A percentile compares a stretch with the other conserved stretches of the same genome.
Evolutionary conservation across 2,888 invertebrate species (phyloP).

Genomic region (Rhingia rostrata): DNA sequence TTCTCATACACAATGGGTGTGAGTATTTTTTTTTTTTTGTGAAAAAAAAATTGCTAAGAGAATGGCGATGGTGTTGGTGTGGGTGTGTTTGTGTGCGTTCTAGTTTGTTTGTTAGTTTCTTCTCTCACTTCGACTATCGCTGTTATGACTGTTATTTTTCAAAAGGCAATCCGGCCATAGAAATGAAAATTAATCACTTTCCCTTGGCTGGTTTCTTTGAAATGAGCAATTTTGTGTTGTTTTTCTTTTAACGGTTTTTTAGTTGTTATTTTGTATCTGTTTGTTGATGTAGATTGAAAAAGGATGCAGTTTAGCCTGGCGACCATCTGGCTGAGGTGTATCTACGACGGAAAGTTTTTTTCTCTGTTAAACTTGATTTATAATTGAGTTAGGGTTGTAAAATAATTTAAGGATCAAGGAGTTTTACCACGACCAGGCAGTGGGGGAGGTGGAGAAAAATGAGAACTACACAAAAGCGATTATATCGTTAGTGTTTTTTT

Average conservation of each 20-base stretch:
- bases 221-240: conserved; percentile 42
- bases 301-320: conserved; percentile 51
- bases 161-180: conserved; percentile 56
- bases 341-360: conserved; percentile 57
- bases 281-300: conserved; percentile 16
- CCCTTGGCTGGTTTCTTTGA: conserved; percentile 65
- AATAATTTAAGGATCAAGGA: conserved; percentile 21
- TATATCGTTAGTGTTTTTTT: neutral
- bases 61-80: conserved; percentile 14
- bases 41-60: conserved; percentile 17
- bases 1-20: neutral
- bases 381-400: conserved; percentile 37
- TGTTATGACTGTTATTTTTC: conserved; percentile 57
- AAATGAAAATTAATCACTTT: conserved; percentile 72
- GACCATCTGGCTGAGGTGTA: conserved; percentile 37
- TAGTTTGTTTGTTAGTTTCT: conserved; percentile 2
- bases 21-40: conserved; percentile 15
- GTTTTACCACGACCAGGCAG: conserved; percentile 1
- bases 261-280: neutral
- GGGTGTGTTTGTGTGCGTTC: conserved; percentile 20
- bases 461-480: neutral
- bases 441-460: neutral
- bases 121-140: conserved; percentile 50
- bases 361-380: conserved; percentile 52
- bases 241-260: neutral